phyloP scores from a whole-genome alignment of 2,113 vertebrate genomes.

The Sorex araneus region DNA sequence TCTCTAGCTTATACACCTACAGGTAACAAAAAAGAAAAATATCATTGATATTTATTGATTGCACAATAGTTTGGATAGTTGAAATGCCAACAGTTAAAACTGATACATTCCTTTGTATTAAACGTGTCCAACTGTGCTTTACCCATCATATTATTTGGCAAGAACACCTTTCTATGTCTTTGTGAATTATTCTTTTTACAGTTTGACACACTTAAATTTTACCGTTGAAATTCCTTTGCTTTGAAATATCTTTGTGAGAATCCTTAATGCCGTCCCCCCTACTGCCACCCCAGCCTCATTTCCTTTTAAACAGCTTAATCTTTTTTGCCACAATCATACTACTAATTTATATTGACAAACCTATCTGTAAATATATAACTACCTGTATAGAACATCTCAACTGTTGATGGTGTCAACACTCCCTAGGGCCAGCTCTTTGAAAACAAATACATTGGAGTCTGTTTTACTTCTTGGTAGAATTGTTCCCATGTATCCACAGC shows the following conservation, averaged over 20 bases:
- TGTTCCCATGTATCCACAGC: background rate
- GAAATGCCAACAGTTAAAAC: background rate
- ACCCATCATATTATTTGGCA: background rate
- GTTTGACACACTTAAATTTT: background rate
- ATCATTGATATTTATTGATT: constrained; percentile 24
- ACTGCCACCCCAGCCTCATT: background rate
- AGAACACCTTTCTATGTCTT: background rate
- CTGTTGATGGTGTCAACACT: too few species aligned
- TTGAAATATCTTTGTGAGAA: background rate
- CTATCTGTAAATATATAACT: background rate
- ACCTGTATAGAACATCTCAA: background rate
- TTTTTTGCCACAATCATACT: background rate
- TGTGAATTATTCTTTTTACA: constrained; percentile 20
- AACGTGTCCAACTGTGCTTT: background rate
- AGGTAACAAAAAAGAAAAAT: background rate
- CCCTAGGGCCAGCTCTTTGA: background rate
- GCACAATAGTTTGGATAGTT: background rate
- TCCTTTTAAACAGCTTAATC: background rate
- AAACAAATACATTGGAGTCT: background rate
- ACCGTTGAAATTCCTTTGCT: background rate
- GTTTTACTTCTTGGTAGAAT: background rate
- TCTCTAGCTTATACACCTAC: background rate
- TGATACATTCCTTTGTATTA: background rate
- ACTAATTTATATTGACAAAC: background rate
- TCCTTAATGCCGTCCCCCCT: background rate